These are phyloP conservation scores for Drosophila bocqueti DNA, from an alignment of 1,140 invertebrate genomes.

Conservation along the genomic window DNA sequence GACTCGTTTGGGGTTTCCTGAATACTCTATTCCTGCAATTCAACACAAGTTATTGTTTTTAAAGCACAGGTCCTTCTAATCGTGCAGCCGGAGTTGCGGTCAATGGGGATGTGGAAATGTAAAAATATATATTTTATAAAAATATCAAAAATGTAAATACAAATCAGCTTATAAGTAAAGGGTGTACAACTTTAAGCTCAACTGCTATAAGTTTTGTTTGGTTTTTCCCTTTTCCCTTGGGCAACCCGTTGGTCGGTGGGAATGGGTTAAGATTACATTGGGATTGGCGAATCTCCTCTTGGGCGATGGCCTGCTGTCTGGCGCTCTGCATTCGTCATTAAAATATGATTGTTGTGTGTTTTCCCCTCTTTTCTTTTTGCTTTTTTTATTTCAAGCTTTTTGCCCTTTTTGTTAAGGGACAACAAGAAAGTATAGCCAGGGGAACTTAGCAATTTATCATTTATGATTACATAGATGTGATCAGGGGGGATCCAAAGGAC, in stretches of 20 bases:
- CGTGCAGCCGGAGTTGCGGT: neutral
- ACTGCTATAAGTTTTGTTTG: constrained; percentile 1
- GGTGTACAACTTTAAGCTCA: neutral
- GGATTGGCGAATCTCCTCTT: constrained; percentile 11
- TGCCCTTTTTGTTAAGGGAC: constrained; percentile 46
- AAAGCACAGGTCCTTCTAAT: neutral
- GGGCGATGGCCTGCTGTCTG: constrained; percentile 39
- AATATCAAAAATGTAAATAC: too few relatives aligned
- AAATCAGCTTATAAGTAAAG: neutral
- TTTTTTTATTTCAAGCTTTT: constrained; percentile 50
- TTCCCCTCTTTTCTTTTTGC: constrained; percentile 59
- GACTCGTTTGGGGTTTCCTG: constrained; percentile 13
- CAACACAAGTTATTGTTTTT: neutral
- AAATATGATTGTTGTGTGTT: constrained; percentile 75
- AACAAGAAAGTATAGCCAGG: constrained; percentile 57
- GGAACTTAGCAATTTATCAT: constrained; percentile 73
- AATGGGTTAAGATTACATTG: constrained; percentile 36
- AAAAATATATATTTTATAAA: too few relatives aligned
- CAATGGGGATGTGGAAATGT: too few relatives aligned
- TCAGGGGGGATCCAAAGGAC: constrained; percentile 40
- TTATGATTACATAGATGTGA: constrained; percentile 58
- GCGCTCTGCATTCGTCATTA: constrained; percentile 67
- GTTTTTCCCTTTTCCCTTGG: constrained; percentile 9
- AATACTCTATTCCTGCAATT: constrained; percentile 13
- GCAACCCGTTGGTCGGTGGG: constrained; percentile 12